phyloP scores from a whole-genome alignment of 2,888 invertebrate species.

The Julus scandinavius region DNA sequence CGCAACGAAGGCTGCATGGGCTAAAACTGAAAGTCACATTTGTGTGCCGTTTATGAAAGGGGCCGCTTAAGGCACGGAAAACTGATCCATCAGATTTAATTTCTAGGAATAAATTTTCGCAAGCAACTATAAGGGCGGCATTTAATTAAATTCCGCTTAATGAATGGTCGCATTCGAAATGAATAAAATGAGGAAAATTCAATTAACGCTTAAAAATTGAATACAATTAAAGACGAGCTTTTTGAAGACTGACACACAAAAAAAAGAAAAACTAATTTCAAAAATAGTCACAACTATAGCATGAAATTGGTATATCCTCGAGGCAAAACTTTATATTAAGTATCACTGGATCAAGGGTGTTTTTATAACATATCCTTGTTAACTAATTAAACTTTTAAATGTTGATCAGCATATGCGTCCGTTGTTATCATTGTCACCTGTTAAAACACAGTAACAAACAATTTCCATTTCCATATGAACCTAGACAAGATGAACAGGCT shows the following conservation, averaged over 20 bases:
- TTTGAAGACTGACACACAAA: neutral
- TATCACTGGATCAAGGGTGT: too few relatives aligned
- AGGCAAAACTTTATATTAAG: too few relatives aligned
- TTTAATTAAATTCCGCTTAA: neutral
- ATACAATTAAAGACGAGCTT: neutral
- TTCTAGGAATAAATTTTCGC: neutral
- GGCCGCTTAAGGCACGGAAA: neutral
- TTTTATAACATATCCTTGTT: too few relatives aligned
- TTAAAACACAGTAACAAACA: too few relatives aligned
- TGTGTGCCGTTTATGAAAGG: neutral
- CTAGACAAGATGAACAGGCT: too few relatives aligned
- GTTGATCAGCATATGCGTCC: too few relatives aligned
- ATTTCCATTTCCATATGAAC: too few relatives aligned
- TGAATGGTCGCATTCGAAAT: neutral
- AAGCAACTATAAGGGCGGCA: neutral
- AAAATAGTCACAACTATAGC: too few relatives aligned
- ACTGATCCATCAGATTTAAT: neutral
- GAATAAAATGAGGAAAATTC: neutral
- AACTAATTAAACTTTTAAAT: too few relatives aligned
- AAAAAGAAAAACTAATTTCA: too few relatives aligned
- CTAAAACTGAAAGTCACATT: neutral
- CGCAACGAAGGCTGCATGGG: neutral
- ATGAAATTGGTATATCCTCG: too few relatives aligned
- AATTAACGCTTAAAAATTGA: neutral
- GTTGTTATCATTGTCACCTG: too few relatives aligned